Percentiles rank a stretch among this genome's conserved stretches.
Evolutionary conservation across 1,140 invertebrate genomes (phyloP).

Genomic region (Apocrypta bakeri): DNA sequence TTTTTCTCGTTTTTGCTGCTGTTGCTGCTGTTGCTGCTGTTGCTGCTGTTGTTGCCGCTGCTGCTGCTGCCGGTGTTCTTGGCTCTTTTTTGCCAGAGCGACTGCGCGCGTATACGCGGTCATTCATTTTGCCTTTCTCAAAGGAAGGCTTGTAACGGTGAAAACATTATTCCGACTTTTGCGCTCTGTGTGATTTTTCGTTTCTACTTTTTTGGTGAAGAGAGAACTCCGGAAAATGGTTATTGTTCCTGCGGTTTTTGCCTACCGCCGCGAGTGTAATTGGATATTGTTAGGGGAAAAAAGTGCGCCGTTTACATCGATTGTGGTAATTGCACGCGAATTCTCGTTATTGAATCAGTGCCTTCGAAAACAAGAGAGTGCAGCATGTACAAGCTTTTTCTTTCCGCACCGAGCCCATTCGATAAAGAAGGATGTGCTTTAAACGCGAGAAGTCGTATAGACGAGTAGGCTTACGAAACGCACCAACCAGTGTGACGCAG

Average conservation of each 20-base stretch:
- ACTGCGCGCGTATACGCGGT: neutral
- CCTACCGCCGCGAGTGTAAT: neutral
- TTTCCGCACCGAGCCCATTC: neutral
- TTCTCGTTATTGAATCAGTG: neutral
- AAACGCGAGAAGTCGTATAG: constrained; percentile 53
- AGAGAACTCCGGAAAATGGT: neutral
- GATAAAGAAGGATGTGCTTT: constrained; percentile 50
- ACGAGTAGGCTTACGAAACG: constrained; percentile 52
- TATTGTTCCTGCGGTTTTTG: neutral
- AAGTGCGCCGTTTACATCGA: neutral
- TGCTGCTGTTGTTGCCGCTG: neutral
- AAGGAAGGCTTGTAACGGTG: constrained; percentile 41
- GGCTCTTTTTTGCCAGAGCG: neutral
- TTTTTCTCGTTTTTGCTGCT: constrained; percentile 30
- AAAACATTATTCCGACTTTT: constrained; percentile 36
- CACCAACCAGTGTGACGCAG: constrained; percentile 68
- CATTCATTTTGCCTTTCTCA: constrained; percentile 42
- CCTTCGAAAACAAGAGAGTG: neutral
- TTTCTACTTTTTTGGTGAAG: neutral
- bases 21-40: neutral
- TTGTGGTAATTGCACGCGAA: neutral
- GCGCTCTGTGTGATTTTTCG: neutral
- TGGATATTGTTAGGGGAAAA: neutral
- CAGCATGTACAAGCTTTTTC: neutral
- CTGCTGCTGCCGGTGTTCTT: neutral